Evolutionary conservation across 2,797 vertebrate species (phyloP), one percentile per base, ranked within the genome.

Genomic region (Tragopan temminckii): DNA sequence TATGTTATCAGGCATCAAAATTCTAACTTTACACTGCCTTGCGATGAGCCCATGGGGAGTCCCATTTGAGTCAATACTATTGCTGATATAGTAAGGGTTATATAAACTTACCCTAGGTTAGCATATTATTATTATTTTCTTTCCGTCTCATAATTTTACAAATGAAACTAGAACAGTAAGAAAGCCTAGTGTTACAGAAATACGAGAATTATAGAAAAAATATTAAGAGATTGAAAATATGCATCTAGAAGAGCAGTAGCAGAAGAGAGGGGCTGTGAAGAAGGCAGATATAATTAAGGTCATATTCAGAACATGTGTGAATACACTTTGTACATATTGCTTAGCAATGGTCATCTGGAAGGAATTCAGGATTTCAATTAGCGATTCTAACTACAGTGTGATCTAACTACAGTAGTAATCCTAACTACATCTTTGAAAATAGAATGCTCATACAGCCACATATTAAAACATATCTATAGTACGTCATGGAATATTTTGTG

Each of bases 51-150:
- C 62, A 38, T 38, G 42, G 43, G 59, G 74, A 93, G 63, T 74
- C 36, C 68, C 57, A 67, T 63, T 83, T 85, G 64, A 90, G 77
- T 52, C 46, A 90, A 45, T 79, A 86, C 48, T 52, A 76, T 42
- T 91, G 70, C 77, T 94, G 88, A 88, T 93, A 76, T 43, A 86
- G 59, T 76, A 88, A 1, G 16, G 81, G 80, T 94, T 94, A 94
- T 27, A 84, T 59, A 94, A 96, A 94, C 82, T 80, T 96, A 89
- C 31, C 80, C 94, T 93, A 1, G 0, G 69, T 89, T 95, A 94
- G 5, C 57, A 81, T 86, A 83, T 79, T 96, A 91, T 95, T 95
- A 84, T 86, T 96, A 40, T 94, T 92, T 81, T 81, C 72, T 76
- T 80, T 92, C 38, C 52, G 13, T 76, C 43, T 72, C 72, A 71